Percentiles rank a stretch among this genome's conserved stretches.
These are phyloP conservation scores for Cladorhizidae sp. DNA, from an alignment of 37 sponge, comb jelly and placozoan genomes.

Conservation along the genomic window DNA sequence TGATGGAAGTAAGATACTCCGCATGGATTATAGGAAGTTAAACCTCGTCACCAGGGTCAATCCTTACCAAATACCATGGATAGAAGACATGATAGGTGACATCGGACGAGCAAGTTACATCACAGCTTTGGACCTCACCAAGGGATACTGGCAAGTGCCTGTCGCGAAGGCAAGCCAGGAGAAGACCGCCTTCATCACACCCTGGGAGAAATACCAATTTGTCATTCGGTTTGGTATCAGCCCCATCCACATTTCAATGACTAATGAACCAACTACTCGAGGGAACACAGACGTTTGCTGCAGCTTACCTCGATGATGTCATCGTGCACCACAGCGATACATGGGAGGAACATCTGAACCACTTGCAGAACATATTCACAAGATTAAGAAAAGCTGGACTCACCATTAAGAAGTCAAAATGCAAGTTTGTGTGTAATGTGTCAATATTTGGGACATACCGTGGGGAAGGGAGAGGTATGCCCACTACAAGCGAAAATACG, in stretches of 20 bases:
- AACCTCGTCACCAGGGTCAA: not conserved
- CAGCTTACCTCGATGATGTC: not conserved
- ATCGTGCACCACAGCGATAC: not conserved
- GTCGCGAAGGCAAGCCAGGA: not conserved
- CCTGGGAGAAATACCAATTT: not conserved
- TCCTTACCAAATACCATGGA: not conserved
- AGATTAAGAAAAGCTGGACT: too few species aligned
- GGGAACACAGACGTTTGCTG: not conserved
- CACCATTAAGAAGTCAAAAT: too few species aligned
- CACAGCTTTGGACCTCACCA: not conserved
- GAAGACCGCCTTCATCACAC: not conserved
- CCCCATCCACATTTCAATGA: not conserved
- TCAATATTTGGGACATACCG: too few species aligned
- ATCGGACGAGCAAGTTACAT: not conserved
- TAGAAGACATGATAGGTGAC: not conserved
- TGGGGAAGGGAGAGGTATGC: too few species aligned
- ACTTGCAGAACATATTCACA: not conserved
- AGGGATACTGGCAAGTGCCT: not conserved
- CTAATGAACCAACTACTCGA: not conserved
- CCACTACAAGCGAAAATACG: too few species aligned
- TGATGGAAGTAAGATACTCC: not conserved
- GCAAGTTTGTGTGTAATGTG: too few species aligned
- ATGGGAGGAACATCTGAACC: not conserved
- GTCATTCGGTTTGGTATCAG: not conserved
- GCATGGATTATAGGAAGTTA: not conserved